Conservation (phyloP, 1,140 invertebrate genomes). For the Calephelis nemesis region DNA sequence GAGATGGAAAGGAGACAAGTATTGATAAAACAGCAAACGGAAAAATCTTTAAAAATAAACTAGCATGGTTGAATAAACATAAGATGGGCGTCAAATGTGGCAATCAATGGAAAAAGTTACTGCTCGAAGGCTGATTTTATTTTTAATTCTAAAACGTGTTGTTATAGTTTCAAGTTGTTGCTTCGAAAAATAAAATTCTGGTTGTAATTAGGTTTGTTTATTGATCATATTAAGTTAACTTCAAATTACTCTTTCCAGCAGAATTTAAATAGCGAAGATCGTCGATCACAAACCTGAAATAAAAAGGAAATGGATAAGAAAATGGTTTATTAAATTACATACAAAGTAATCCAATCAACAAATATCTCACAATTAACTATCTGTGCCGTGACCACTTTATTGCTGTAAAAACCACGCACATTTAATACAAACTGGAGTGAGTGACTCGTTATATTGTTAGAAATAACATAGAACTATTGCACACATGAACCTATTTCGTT, state of each 20-base stretch:
- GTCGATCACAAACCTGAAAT: conserved; percentile 64
- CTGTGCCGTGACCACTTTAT: too few species aligned
- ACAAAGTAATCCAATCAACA: too few species aligned
- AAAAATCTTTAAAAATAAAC: conserved; percentile 22
- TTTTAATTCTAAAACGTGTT: conserved; percentile 6
- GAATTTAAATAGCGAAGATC: conserved; percentile 44
- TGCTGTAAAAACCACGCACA: too few species aligned
- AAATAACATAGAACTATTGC: too few species aligned
- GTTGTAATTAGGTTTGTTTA: neutral
- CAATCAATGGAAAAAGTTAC: conserved; percentile 46
- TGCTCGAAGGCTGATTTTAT: conserved; percentile 41
- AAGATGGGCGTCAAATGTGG: conserved; percentile 45
- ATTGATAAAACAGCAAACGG: neutral
- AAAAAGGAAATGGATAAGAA: neutral
- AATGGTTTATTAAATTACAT: too few species aligned
- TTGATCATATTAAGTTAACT: conserved; percentile 24
- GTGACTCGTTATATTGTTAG: too few species aligned
- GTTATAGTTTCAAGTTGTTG: neutral
- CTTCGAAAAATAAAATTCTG: conserved; percentile 31
- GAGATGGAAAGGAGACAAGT: neutral
- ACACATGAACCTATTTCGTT: too few species aligned
- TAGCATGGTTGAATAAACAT: conserved; percentile 48
- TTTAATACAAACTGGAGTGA: too few species aligned
- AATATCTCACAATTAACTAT: too few species aligned
- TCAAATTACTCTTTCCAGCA: conserved; percentile 33